Base-by-base conservation (phyloP, 2,113 vertebrate species). In the Excalfactoria chinensis region DNA sequence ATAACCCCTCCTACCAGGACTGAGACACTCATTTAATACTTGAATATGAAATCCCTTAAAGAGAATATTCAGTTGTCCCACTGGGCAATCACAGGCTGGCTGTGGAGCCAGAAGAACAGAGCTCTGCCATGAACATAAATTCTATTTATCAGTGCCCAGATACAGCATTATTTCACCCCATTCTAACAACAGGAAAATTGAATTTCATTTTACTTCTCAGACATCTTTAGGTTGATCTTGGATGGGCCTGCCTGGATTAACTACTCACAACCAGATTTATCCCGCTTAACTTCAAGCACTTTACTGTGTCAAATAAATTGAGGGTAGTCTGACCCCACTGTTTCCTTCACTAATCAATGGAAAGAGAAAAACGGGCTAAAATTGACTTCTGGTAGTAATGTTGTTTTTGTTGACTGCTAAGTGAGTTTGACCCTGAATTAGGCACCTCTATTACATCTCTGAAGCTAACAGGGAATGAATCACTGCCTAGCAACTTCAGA, bases 251-350 rank as follows among this genome's bases (percentile, higher is more conserved):
- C 43, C 15, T 80, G 60, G 46, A 91, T 82, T 91, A 89, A 64
- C 43, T 74, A 79, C 49, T 93, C 89, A 74, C 68, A 70, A 59
- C 34, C 73, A 96, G 62, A 89, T 90, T 92, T 87, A 93, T 89
- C 34, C 87, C 49, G 51, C 37, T 93, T 84, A 73, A 87, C 53
- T 79, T 75, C 77, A 93, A 84, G 53, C 7, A 82, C 18, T 75
- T 72, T 4, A 1, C 28, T 83, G 15, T 69, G 75, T 22, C 32
- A n/a, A 63, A 76, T 76, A 82, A 82, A 82, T 87, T 79, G 59
- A 95, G 18, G 9, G 49, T 73, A 87, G 35, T 9, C 60, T 92
- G 85, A 94, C 59, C 51, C 41, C 75, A 67, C 58, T 67, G 7
- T 44, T 58, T 89, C 73, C 66, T 60, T 78, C 49, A 37, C 43